phyloP scores from a whole-genome alignment of 30 jellyfish, hydroid and myxozoan species.

The Hydractinia echinata region DNA sequence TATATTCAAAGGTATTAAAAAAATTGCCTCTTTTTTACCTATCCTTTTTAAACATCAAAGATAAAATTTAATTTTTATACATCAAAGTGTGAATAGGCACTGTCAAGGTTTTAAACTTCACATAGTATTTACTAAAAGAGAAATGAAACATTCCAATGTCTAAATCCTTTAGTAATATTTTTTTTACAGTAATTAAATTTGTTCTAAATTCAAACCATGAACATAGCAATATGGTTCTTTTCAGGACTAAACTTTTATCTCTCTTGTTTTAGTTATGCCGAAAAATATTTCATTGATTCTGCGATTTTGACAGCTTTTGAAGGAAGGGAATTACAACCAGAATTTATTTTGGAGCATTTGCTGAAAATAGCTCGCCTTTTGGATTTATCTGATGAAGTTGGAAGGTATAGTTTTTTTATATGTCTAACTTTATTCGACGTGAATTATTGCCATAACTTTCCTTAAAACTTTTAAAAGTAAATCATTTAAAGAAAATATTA shows the following conservation, averaged over 20 bases:
- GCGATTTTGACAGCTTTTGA: conserved; percentile 51
- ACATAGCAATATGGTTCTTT: background rate
- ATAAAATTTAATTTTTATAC: background rate
- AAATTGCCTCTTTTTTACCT: background rate
- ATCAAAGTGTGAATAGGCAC: too few relatives aligned
- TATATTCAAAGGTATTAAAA: conserved; percentile 55
- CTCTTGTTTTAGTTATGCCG: conserved; percentile 46
- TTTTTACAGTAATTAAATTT: background rate
- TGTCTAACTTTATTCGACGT: too few relatives aligned
- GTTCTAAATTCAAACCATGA: background rate
- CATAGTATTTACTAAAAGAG: too few relatives aligned
- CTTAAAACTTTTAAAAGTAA: background rate
- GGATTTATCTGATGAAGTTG: conserved; percentile 91
- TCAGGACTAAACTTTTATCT: background rate
- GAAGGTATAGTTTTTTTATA: conserved; percentile 50
- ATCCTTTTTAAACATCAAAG: background rate
- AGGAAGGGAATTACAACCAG: conserved; percentile 69
- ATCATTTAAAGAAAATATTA: background rate
- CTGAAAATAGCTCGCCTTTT: conserved; percentile 63
- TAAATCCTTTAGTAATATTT: background rate
- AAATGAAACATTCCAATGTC: background rate
- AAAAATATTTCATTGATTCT: conserved; percentile 45
- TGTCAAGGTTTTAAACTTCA: too few relatives aligned
- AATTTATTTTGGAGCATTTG: conserved; percentile 67
- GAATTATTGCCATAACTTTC: background rate